A percentile compares a stretch with the other conserved stretches of the same genome.
phyloP scores from a whole-genome alignment of 2,113 vertebrate species.

The Casuarius casuarius region DNA sequence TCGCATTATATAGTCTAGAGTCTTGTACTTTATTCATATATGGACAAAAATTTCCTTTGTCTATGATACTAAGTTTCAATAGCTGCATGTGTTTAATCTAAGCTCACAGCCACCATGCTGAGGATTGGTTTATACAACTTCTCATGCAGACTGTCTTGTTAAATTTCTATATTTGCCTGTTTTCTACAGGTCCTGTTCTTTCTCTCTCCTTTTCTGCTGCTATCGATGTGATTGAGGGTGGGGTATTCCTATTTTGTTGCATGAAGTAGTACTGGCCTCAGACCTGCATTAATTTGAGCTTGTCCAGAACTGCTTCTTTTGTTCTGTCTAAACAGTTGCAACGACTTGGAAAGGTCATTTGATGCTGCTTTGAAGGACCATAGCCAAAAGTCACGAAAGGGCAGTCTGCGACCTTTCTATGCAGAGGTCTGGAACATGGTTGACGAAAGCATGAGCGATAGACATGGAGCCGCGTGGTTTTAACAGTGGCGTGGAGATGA shows the following conservation, averaged over 20 bases:
- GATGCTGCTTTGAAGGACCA: background rate
- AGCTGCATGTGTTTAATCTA: constrained; percentile 3
- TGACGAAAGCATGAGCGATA: background rate
- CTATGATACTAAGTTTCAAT: background rate
- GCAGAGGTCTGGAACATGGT: background rate
- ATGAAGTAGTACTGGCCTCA: background rate
- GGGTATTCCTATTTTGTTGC: background rate
- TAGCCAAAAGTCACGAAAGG: background rate
- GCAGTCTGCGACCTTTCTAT: background rate
- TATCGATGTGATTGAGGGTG: background rate
- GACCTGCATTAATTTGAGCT: background rate
- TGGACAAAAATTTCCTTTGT: constrained; percentile 73
- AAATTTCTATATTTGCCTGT: background rate
- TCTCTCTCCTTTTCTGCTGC: background rate
- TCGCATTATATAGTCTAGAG: constrained; percentile 35
- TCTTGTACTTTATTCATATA: constrained; percentile 55
- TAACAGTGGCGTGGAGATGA: background rate
- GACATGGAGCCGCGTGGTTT: background rate
- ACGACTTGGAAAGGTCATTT: background rate
- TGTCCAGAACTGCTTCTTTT: background rate
- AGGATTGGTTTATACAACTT: background rate
- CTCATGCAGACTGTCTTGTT: background rate
- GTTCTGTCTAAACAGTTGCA: background rate
- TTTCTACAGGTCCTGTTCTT: background rate
- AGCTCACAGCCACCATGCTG: background rate